Base-by-base conservation (phyloP, 2,113 vertebrate genomes). In the Erinaceus europaeus region DNA sequence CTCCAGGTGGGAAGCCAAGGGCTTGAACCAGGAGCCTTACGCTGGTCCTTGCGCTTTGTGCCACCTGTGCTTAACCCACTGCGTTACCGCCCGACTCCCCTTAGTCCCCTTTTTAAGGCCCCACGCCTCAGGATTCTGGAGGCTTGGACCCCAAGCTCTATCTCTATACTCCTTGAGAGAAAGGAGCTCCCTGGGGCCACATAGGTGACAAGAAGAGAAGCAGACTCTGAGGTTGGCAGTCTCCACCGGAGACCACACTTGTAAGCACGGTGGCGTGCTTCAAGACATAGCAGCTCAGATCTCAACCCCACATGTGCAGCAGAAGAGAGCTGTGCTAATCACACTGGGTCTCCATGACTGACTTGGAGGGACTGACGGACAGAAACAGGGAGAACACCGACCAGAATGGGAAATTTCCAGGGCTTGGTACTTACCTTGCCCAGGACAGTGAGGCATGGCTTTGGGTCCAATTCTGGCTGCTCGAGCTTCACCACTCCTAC, bases 401-500 rank as follows among this genome's bases (percentile, higher is more conserved):
- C 23, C 1, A n/a, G 36, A 81, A 65, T 1, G 2, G 0, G 6
- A 73, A 42, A 73, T 38, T 10, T 4, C 0, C 6, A 67, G 13
- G 69, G 40, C 48, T 46, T 29, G n/a, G 25, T 81, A 5, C 94
- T 98, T 98, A 99, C 99, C 98, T 99, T 99, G 95, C 99, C 99
- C 83, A 99, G 96, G 62, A 99, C 99, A 5, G 98, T 99, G 89
- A 99, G 98, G 34, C 99, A 99, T n/a, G 98, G 98, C 91, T 98
- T 99, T 0, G 99, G 98, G 95, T 99, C 99, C 97, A 99, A 42
- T 93, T 99, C 98, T 0, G 99, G 99, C 95, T 99, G 98, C 92
- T 99, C 99, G 94, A 99, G 96, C 95, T 99, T 99, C 95, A 99
- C 99, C 96, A 99, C 99, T n/a, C 99, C 99, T n/a, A 99, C 99